Evolutionary conservation across 2,113 vertebrate species (phyloP), one percentile per base, ranked within the genome.

Genomic region (Lynx canadensis): DNA sequence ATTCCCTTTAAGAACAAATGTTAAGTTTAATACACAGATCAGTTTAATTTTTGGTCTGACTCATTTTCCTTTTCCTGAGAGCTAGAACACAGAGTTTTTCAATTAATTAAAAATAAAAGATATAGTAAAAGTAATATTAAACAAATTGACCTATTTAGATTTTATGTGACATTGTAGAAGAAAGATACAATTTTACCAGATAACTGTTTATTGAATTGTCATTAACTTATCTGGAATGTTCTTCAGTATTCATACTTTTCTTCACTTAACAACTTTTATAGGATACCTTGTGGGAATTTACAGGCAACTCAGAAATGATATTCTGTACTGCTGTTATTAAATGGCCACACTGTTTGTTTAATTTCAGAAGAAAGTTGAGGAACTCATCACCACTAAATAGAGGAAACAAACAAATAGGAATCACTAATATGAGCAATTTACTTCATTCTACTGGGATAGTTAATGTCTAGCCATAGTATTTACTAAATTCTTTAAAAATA

Each of bases 371-470:
- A 98, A 99, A 99, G 93, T 96, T 99, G 50, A 99, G 98, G 84
- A 99, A 98, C 85, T 99, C 99, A 97, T 99, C 99, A 96, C 98
- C 99, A 98, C 99, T 99, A 98, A 60, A 98, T 97, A 96, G 97
- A 98, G 41, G 95, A 98, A 97, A 0, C 0, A 73, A 79, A 88
- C 2, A 97, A 95, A 86, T 0, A 97, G 84, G 15, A 55, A 74
- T 97, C 74, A 98, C 38, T 94, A 74, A 66, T 87, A 65, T n/a
- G 23, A 92, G 41, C 29, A 95, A 95, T 81, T 93, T 96, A 57
- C 10, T 95, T 92, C 69, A 66, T 81, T 96, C 18, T 82, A 68
- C 2, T 91, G 45, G n/a, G 68, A 29, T 96, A 84, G n/a, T 48
- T 93, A 83, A 52, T 79, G 80, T 41, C 38, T 48, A 87, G 8